Evolutionary conservation across 1,140 invertebrate species (phyloP).

Genomic region (Papilio machaon): DNA sequence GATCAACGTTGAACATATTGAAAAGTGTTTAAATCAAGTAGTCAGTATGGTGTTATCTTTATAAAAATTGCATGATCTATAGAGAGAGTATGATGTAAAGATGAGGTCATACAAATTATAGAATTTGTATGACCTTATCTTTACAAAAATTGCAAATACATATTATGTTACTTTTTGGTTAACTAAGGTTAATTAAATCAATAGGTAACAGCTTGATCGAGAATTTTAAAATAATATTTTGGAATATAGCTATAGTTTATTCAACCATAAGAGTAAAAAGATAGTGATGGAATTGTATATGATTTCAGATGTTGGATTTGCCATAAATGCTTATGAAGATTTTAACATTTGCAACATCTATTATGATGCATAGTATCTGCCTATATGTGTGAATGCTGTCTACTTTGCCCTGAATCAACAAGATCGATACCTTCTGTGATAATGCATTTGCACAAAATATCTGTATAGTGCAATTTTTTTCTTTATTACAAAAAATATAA

Average conservation of each 20-base stretch:
- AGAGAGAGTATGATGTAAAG: no score
- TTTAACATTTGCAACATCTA: background rate
- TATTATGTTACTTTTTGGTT: slow-evolving; percentile 30
- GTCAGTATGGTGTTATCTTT: slow-evolving; percentile 51
- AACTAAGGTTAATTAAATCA: background rate
- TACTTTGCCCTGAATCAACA: background rate
- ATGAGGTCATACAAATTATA: no score
- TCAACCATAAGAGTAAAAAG: no score
- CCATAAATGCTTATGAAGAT: slow-evolving; percentile 45
- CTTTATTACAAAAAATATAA: background rate
- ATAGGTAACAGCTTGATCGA: no score
- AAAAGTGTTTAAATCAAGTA: slow-evolving; percentile 78
- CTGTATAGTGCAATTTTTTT: slow-evolving; percentile 22
- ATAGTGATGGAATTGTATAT: background rate
- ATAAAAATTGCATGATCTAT: background rate
- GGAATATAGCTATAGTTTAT: no score
- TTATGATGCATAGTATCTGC: no score
- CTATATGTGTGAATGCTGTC: no score
- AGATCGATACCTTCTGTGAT: background rate
- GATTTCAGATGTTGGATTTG: slow-evolving; percentile 70
- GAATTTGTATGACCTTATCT: background rate
- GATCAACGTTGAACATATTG: slow-evolving; percentile 75
- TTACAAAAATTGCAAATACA: background rate
- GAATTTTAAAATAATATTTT: no score
- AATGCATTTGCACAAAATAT: background rate